Evolutionary conservation across 2,113 vertebrate species (phyloP).

Genomic region (Alectura lathami): DNA sequence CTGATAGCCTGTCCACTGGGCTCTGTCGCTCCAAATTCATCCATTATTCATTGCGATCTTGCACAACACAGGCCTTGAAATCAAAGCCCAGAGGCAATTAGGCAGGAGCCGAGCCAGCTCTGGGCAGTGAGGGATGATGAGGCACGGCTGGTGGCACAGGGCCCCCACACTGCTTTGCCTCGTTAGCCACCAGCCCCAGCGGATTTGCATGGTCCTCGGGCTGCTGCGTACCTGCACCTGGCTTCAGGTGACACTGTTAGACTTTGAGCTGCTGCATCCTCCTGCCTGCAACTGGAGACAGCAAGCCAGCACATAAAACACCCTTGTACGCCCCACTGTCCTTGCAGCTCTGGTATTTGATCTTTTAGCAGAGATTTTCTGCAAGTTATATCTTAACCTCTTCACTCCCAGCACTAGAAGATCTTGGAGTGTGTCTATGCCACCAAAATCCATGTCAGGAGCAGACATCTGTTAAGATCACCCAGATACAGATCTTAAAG

Average conservation of each 20-base stretch:
- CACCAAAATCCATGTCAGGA: background rate
- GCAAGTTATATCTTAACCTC: background rate
- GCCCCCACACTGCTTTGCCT: background rate
- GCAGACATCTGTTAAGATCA: background rate
- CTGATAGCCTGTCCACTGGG: background rate
- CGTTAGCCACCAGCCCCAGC: background rate
- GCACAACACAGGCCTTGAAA: constrained; percentile 1
- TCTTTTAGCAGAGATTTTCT: background rate
- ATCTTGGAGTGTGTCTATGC: accelerated
- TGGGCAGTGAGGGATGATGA: background rate
- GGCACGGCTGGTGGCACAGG: background rate
- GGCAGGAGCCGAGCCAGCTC: background rate
- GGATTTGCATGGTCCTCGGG: background rate
- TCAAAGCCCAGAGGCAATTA: background rate
- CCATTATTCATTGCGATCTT: constrained; percentile 1
- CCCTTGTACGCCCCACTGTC: background rate
- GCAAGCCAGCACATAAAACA: background rate
- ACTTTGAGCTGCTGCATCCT: background rate
- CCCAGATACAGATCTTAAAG: background rate
- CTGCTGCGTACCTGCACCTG: background rate
- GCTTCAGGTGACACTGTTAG: background rate
- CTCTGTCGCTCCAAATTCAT: background rate
- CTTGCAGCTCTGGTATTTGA: background rate
- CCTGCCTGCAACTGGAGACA: background rate
- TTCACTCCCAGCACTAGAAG: background rate